Evolutionary conservation across 2,113 vertebrate genomes (phyloP), one percentile per base, ranked within the genome.

Genomic region (Campylomormyrus numenius): DNA sequence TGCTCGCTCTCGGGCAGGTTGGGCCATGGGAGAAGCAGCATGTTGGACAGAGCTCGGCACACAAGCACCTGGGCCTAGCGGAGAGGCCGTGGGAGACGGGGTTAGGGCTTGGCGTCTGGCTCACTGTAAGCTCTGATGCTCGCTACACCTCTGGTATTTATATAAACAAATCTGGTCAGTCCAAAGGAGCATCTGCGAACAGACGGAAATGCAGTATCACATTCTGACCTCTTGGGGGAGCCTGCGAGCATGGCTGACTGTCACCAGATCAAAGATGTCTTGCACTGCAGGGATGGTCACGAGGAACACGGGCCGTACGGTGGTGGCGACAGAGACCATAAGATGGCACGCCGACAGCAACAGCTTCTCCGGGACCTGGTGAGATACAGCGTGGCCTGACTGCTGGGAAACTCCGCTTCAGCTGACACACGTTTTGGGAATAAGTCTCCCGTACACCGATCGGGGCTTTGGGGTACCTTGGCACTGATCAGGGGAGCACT

Each of bases 331-430:
- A 24, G 98, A 99, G 89, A 99, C 97, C 74, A 98, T 95, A 58
- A 99, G 94, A 94, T 99, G 98, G 92, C 98, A 99, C 0, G 98
- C 96, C 3, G 98, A 99, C 1, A 99, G 94, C 90, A 98, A 95
- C 93, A 99, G 90, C 94, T 99, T 99, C 90, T 98, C 98, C 53
- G 98, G 98, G 94, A 99, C 98, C 98, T 99, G 93, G 0, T 1
- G 52, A 58, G 77, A 46, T 19, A 77, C n/a, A 46, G 3, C 24
- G 3, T 13, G n/a, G 62, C n/a, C 62, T 39, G 42, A 88, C 27
- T 39, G 53, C 87, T 80, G 9, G 74, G 35, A 80, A 80, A 42
- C 21, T 58, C 21, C 24, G 42, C 87, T 62, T 5, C 27, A 39
- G 56, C 27, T 21, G 52, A 24, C n/a, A n/a, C 11, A 11, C 58